Base-by-base conservation (phyloP, 2,113 vertebrate genomes). In the Pelmatolapia mariae region DNA sequence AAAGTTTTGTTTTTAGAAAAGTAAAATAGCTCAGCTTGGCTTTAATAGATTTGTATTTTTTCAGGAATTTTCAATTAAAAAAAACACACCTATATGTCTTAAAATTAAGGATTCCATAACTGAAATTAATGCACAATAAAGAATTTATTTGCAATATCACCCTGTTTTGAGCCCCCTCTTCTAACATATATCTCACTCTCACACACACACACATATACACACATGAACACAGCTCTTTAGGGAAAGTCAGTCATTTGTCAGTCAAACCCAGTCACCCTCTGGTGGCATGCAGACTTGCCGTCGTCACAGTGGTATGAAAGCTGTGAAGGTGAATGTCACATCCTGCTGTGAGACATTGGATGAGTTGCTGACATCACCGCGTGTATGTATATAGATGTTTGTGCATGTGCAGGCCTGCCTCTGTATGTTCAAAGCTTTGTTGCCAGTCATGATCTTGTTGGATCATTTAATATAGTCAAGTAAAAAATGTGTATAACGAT, bases 221-320 rank as follows among this genome's bases (percentile, higher is more conserved):
- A 53, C 52, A 83, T 45, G 16, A 16, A 53, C 40, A 29, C 36
- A 84, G n/a, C 66, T 82, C 71, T 84, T 83, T 38, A 47, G 82
- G 83, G 56, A 66, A 15, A 82, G 61, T 81, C 76, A 36, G 73
- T 86, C 9, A 59, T 68, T 71, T 83, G 91, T 89, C 90, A 86
- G 56, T 92, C 91, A 92, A 82, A 85, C 71, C 33, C 76, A 54
- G 81, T 83, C 86, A 85, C 71, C 84, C 73, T 22, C 52, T 19
- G n/a, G 38, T 81, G 91, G 89, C 88, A 93, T 84, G 83, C 89
- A 90, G 91, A 89, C 90, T 86, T 82, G 54, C 40, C 38, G 89
- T 91, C 87, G 86, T 89, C 89, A 83, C 82, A 2, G 43, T 36
- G 82, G 87, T 90, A 90, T 84, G 61, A 89, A 91, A 91, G 79